Percentiles rank a stretch among this genome's conserved stretches.
These are phyloP conservation scores for Betta splendens DNA, from an alignment of 2,797 vertebrate genomes.

Conservation along the genomic window DNA sequence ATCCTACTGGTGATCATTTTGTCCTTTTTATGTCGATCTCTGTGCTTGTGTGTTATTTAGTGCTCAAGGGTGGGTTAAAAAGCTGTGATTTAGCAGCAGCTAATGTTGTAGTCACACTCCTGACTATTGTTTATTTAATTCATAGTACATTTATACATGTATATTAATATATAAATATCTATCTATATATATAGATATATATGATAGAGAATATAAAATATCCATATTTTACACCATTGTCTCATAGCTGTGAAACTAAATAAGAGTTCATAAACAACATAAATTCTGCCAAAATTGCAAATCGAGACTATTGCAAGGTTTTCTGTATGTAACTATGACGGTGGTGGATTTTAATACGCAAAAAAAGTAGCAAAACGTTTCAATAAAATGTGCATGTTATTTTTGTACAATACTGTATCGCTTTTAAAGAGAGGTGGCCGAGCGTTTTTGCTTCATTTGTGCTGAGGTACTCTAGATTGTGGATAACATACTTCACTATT, in stretches of 20 bases:
- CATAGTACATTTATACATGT: conserved; percentile 66
- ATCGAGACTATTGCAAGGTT: conserved; percentile 62
- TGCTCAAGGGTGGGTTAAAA: conserved; percentile 70
- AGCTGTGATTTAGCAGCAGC: conserved; percentile 70
- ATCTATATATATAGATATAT: conserved; percentile 44
- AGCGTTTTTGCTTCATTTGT: conserved; percentile 54
- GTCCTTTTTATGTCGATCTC: conserved; percentile 73
- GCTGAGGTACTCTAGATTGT: conserved; percentile 59
- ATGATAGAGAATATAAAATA: conserved; percentile 51
- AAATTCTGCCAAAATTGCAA: conserved; percentile 75
- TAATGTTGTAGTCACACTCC: conserved; percentile 77
- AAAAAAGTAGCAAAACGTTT: conserved; percentile 77
- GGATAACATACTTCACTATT: conserved; percentile 45
- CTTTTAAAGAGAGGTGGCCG: conserved; percentile 63
- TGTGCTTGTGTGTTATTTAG: conserved; percentile 78
- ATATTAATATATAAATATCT: conserved; percentile 49
- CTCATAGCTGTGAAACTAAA: conserved; percentile 70
- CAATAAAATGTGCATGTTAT: conserved; percentile 77
- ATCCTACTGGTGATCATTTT: conserved; percentile 74
- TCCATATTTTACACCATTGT: conserved; percentile 66
- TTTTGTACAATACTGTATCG: conserved; percentile 73
- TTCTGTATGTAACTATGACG: conserved; percentile 65
- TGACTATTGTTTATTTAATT: conserved; percentile 75
- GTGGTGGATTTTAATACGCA: conserved; percentile 73
- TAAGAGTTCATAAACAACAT: conserved; percentile 63